Percentiles rank a stretch among this genome's conserved stretches.
Evolutionary conservation across 2,888 invertebrate species (phyloP).

Genomic region (Dolomedes plantarius): DNA sequence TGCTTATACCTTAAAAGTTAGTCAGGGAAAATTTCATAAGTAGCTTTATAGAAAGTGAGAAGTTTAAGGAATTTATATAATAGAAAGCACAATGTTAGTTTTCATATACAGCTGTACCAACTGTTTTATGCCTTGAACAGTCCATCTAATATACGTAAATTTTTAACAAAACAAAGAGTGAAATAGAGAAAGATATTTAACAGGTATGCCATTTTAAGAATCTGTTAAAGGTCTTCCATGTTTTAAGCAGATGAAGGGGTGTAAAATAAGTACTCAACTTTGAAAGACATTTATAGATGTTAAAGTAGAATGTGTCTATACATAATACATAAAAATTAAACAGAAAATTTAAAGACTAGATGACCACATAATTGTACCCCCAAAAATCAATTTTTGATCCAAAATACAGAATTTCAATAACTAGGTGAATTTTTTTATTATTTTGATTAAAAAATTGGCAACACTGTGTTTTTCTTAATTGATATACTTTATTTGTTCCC

Average conservation of each 20-base stretch:
- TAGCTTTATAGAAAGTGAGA: not conserved
- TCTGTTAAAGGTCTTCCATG: conserved; percentile 27
- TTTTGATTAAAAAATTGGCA: no score
- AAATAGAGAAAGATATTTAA: conserved; percentile 7
- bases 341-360: no score
- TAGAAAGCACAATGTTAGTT: conserved; percentile 6
- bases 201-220: conserved; percentile 10
- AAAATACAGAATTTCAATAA: no score
- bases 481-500: no score
- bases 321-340: not conserved
- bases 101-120: conserved; percentile 14
- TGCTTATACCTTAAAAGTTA: conserved; percentile 3
- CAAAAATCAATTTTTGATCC: no score
- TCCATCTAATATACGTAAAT: conserved; percentile 24
- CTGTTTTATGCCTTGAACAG: conserved; percentile 17
- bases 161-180: conserved; percentile 17
- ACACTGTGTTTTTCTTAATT: no score
- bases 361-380: no score
- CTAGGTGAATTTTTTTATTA: no score
- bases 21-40: conserved; percentile 2
- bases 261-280: not conserved
- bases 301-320: not conserved
- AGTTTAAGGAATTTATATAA: conserved; percentile 2
- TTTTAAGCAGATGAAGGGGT: not conserved
- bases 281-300: not conserved